These are phyloP conservation scores for Chamaea fasciata DNA, from an alignment of 2,113 vertebrate species.

Conservation along the genomic window DNA sequence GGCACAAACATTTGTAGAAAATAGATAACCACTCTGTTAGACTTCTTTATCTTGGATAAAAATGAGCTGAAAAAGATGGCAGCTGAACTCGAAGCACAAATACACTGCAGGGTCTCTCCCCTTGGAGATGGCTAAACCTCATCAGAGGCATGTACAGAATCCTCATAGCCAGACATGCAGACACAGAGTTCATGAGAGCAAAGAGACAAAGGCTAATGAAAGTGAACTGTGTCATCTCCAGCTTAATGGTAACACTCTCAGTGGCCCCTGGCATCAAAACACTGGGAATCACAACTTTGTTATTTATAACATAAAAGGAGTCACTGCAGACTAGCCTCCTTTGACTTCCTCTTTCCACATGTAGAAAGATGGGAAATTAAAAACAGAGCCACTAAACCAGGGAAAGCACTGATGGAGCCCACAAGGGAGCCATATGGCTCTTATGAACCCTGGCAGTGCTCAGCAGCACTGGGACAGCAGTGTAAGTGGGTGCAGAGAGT, in stretches of 20 bases:
- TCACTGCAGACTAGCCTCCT: background rate
- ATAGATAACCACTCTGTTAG: background rate
- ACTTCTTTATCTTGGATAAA: background rate
- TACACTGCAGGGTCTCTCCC: background rate
- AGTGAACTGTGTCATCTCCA: background rate
- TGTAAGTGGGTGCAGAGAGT: background rate
- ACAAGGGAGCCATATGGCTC: background rate
- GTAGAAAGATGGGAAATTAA: background rate
- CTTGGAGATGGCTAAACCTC: background rate
- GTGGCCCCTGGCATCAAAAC: background rate
- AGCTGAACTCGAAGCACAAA: background rate
- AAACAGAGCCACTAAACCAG: background rate
- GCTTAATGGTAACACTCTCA: background rate
- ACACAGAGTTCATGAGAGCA: background rate
- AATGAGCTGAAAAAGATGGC: background rate
- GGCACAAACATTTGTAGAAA: background rate
- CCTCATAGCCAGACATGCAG: background rate
- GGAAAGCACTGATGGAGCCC: background rate
- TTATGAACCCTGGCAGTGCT: background rate
- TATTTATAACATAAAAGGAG: background rate
- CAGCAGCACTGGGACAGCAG: background rate
- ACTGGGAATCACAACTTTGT: background rate
- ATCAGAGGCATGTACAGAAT: rapidly evolving
- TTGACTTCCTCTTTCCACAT: background rate
- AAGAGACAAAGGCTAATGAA: background rate